Percentiles rank a stretch among this genome's conserved stretches.
phyloP scores from a whole-genome alignment of 2,888 invertebrate genomes.

The Tortrix viridana region DNA sequence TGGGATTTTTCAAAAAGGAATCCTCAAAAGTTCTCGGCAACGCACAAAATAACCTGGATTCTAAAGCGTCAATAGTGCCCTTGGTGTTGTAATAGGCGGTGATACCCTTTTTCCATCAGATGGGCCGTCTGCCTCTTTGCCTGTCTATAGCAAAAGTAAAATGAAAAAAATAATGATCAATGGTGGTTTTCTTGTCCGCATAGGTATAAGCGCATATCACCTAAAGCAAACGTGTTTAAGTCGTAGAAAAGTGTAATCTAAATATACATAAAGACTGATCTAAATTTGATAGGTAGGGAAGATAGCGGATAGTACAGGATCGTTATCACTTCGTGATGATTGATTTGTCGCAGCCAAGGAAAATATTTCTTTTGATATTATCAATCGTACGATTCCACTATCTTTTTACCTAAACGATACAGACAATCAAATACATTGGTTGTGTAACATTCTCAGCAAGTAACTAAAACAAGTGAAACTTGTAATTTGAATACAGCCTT shows the following conservation, averaged over 20 bases:
- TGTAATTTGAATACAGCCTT: no score
- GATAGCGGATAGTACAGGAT: slow-evolving; percentile 14
- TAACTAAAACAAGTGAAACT: no score
- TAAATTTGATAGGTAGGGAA: slow-evolving; percentile 14
- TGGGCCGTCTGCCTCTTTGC: no score
- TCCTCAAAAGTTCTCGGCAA: no score
- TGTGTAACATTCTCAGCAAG: slow-evolving; percentile 4
- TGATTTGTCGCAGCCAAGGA: slow-evolving; percentile 19
- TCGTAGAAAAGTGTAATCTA: slow-evolving; percentile 4
- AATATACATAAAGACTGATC: slow-evolving; percentile 20
- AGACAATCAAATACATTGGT: slow-evolving; percentile 12
- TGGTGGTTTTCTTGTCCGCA: no score
- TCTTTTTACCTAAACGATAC: slow-evolving; percentile 7
- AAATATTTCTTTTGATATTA: slow-evolving; percentile 18
- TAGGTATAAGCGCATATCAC: background rate
- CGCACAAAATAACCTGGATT: no score
- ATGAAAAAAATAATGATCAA: no score
- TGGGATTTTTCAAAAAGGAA: no score
- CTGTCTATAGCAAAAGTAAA: no score
- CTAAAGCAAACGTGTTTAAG: background rate
- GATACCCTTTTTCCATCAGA: no score
- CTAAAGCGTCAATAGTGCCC: no score
- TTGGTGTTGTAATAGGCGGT: no score
- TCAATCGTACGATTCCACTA: slow-evolving; percentile 23
- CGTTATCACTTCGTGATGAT: slow-evolving; percentile 20